Percentiles rank a stretch among this genome's conserved stretches.
These are phyloP conservation scores for Troilus luridus DNA, from an alignment of 2,888 invertebrate genomes.

Conservation along the genomic window DNA sequence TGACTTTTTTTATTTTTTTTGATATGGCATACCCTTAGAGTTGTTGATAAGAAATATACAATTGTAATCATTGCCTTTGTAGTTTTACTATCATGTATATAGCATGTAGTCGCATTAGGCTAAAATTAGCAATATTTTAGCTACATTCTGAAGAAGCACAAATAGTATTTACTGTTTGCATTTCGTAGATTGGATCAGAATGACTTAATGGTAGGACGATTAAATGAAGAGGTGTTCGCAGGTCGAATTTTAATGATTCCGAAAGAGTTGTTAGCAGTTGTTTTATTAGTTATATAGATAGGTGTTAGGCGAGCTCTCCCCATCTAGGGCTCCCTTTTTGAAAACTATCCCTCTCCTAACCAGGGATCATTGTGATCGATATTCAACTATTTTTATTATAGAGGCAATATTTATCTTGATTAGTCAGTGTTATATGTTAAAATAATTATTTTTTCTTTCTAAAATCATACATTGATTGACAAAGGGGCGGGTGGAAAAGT, in stretches of 20 bases:
- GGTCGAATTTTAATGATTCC: slow-evolving; percentile 21
- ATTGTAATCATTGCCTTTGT: slow-evolving; percentile 15
- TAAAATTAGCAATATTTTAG: slow-evolving; percentile 19
- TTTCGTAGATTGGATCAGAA: not conserved
- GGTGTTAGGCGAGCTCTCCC: not conserved
- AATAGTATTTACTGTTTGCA: slow-evolving; percentile 17
- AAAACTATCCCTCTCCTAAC: slow-evolving; percentile 19
- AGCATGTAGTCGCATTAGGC: not conserved
- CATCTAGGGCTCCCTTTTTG: not conserved
- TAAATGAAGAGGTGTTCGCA: not conserved
- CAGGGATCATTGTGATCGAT: slow-evolving; percentile 19
- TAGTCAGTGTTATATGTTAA: not conserved
- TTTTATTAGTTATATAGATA: slow-evolving; percentile 38
- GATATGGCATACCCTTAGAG: not conserved
- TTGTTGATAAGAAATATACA: not conserved
- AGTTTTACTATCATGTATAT: not conserved
- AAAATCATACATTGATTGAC: not conserved
- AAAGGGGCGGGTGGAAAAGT: slow-evolving; percentile 8
- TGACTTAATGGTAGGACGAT: not conserved
- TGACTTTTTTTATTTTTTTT: not conserved
- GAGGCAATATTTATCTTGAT: slow-evolving; percentile 1
- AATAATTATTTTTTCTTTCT: not conserved
- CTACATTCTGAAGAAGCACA: slow-evolving; percentile 34
- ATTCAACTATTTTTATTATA: slow-evolving; percentile 34
- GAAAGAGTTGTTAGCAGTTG: slow-evolving; percentile 33